Evolutionary conservation across 2,888 invertebrate genomes (phyloP).

Genomic region (Clivina fossor): DNA sequence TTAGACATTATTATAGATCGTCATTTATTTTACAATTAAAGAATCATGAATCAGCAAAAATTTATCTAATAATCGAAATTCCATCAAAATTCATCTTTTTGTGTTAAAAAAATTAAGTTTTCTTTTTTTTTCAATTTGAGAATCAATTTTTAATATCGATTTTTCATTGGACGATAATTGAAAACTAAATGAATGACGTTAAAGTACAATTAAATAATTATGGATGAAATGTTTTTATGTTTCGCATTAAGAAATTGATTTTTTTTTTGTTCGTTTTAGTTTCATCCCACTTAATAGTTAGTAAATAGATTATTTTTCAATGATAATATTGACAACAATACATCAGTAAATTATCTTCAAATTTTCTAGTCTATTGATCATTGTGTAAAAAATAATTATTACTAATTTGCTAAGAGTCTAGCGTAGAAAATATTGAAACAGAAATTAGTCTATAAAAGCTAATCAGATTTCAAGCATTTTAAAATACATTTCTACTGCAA

Average conservation of each 20-base stretch:
- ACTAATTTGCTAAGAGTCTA: slow-evolving; percentile 2
- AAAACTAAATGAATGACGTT: too few species aligned
- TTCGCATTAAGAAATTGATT: too few species aligned
- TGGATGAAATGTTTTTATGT: not conserved
- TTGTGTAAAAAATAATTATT: slow-evolving; percentile 27
- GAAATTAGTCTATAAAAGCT: too few species aligned
- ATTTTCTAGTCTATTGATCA: slow-evolving; percentile 28
- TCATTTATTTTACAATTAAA: too few species aligned
- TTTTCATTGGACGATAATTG: not conserved
- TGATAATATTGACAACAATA: slow-evolving; percentile 12
- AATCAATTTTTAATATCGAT: not conserved
- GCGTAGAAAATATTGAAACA: too few species aligned
- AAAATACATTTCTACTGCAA: too few species aligned
- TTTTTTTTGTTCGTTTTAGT: not conserved
- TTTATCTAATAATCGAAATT: too few species aligned
- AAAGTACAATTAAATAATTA: not conserved
- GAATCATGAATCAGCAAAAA: too few species aligned
- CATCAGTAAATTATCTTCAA: slow-evolving; percentile 14
- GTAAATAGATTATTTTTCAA: slow-evolving; percentile 6
- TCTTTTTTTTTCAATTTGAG: not conserved
- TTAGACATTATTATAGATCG: too few species aligned
- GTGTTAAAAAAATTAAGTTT: too few species aligned
- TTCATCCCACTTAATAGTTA: slow-evolving; percentile 14
- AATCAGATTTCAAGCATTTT: too few species aligned
- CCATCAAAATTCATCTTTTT: too few species aligned